Conservation (phyloP, 2,888 invertebrate species). For the Drosophila histrio region DNA sequence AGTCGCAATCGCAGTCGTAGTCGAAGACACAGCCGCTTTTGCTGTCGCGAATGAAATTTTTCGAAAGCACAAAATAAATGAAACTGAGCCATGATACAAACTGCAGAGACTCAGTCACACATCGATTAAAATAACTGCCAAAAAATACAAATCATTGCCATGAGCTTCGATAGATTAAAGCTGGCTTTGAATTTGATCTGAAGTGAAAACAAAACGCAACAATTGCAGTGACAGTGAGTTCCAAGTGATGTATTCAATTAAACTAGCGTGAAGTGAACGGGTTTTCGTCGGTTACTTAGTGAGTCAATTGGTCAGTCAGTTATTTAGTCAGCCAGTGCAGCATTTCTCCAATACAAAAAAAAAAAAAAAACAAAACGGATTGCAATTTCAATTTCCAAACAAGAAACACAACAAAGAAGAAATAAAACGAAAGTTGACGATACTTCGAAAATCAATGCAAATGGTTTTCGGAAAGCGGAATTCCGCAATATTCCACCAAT, state of each 20-base stretch:
- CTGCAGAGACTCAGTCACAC: conserved; percentile 5
- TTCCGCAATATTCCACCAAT: conserved; percentile 14
- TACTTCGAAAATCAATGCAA: not conserved
- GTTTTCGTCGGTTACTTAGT: conserved; percentile 45
- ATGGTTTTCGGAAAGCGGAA: conserved; percentile 28
- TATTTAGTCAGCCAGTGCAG: conserved; percentile 32
- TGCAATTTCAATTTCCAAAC: conserved; percentile 62
- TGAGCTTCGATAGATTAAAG: conserved; percentile 29
- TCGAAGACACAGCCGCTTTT: conserved; percentile 4
- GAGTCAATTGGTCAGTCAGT: conserved; percentile 20
- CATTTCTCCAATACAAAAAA: conserved; percentile 59
- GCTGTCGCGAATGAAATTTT: conserved; percentile 16
- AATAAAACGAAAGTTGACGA: conserved; percentile 57
- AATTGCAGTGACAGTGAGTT: conserved; percentile 66
- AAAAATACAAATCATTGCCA: conserved; percentile 37
- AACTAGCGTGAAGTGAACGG: conserved; percentile 60
- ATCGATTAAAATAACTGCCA: conserved; percentile 49
- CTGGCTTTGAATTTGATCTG: conserved; percentile 13
- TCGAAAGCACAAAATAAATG: conserved; percentile 34
- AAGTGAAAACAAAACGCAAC: conserved; percentile 52
- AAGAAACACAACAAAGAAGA: conserved; percentile 19
- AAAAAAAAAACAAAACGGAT: conserved; percentile 27
- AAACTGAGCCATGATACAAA: conserved; percentile 1
- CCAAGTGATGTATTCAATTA: conserved; percentile 40
- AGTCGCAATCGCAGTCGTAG: conserved; percentile 54